Conservation (phyloP, 2,797 vertebrate species). For the Gallinago stenura region DNA sequence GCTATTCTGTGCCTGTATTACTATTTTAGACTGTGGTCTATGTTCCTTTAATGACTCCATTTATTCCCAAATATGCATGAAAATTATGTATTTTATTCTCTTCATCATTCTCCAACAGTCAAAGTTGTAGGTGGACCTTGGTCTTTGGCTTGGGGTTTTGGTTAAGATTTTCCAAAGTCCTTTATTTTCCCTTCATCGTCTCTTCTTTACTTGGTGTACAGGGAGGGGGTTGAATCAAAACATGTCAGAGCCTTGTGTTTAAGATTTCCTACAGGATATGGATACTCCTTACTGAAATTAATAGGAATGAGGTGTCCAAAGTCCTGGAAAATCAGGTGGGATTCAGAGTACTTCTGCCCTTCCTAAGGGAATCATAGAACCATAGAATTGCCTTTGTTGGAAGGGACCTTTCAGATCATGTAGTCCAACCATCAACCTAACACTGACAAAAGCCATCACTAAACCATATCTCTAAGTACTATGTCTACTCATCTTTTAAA, state of each 20-base stretch:
- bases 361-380: not conserved
- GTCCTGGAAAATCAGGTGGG: not conserved
- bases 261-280: not conserved
- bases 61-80: not conserved
- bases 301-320: not conserved
- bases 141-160: not conserved
- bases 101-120: not conserved
- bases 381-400: too few species aligned
- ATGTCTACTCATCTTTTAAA: too few species aligned
- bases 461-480: too few species aligned
- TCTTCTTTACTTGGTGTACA: not conserved
- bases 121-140: not conserved
- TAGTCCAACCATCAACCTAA: too few species aligned
- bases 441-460: too few species aligned
- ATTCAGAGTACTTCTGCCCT: not conserved
- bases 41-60: not conserved
- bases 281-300: not conserved
- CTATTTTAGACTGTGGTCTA: not conserved
- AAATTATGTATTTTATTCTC: not conserved
- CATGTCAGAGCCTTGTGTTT: not conserved
- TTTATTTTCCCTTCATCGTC: not conserved
- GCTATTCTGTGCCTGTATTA: not conserved
- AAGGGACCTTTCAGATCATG: too few species aligned
- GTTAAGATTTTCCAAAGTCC: not conserved
- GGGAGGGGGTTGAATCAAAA: not conserved